Percentiles rank a stretch among this genome's conserved stretches.
phyloP scores from a whole-genome alignment of 2,113 vertebrate species.

The Dicaeum eximium region DNA sequence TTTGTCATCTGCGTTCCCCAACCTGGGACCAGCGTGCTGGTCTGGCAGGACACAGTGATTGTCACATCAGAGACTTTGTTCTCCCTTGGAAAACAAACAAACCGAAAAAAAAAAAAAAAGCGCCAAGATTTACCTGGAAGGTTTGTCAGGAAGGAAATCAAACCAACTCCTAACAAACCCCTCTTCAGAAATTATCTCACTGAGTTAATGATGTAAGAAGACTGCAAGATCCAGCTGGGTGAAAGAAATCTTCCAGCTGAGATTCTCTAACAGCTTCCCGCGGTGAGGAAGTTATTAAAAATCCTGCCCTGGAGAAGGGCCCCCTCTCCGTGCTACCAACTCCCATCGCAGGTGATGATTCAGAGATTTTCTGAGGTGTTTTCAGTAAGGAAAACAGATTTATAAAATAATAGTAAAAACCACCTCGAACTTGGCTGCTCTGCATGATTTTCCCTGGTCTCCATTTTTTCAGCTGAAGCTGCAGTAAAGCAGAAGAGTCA shows the following conservation, averaged over 20 bases:
- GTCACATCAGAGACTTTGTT: background rate
- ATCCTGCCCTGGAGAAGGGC: constrained; percentile 8
- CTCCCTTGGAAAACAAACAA: background rate
- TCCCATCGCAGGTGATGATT: background rate
- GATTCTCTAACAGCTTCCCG: background rate
- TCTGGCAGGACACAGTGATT: background rate
- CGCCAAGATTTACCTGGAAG: background rate
- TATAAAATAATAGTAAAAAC: background rate
- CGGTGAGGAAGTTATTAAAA: constrained; percentile 18
- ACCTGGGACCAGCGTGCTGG: rapidly evolving
- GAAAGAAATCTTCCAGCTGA: constrained; percentile 8
- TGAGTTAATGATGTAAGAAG: constrained; percentile 33
- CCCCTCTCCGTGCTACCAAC: background rate
- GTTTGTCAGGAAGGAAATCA: constrained; percentile 19
- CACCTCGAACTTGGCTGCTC: background rate
- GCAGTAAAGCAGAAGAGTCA: background rate
- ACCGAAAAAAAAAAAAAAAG: background rate
- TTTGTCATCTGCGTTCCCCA: rapidly evolving
- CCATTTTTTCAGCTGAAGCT: background rate
- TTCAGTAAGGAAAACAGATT: background rate
- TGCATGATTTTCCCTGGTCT: background rate
- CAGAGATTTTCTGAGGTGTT: background rate
- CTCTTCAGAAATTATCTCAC: background rate
- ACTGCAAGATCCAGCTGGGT: constrained; percentile 26
- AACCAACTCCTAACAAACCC: background rate